phyloP scores from a whole-genome alignment of 2,888 invertebrate genomes.

The Synanthedon vespiformis region DNA sequence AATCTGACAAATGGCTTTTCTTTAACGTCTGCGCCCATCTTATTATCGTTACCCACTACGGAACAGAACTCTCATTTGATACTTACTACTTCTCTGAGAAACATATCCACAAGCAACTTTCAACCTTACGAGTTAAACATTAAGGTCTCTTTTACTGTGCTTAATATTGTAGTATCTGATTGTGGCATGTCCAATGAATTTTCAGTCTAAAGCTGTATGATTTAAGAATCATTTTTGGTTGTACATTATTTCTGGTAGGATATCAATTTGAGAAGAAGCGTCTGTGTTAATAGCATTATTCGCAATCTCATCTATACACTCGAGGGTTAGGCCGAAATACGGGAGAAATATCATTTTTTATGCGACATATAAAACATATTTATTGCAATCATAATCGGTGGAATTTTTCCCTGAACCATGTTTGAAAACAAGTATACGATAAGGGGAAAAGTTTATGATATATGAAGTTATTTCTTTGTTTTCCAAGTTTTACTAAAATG shows the following conservation, averaged over 20 bases:
- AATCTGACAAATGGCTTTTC: slow-evolving; percentile 70
- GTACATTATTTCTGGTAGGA: slow-evolving; percentile 28
- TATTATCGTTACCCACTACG: slow-evolving; percentile 69
- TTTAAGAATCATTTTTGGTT: too few relatives aligned
- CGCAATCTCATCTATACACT: slow-evolving; percentile 71
- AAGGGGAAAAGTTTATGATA: not conserved
- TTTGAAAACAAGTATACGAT: slow-evolving; percentile 20
- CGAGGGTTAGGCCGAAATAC: slow-evolving; percentile 60
- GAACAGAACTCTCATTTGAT: slow-evolving; percentile 65
- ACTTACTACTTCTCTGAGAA: slow-evolving; percentile 41
- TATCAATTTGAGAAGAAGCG: slow-evolving; percentile 71
- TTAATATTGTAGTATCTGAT: too few relatives aligned
- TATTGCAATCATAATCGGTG: slow-evolving; percentile 66
- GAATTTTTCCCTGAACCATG: slow-evolving; percentile 55
- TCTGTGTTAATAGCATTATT: slow-evolving; percentile 71
- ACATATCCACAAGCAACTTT: slow-evolving; percentile 16
- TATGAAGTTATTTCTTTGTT: not conserved
- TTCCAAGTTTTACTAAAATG: too few relatives aligned
- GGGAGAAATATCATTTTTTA: slow-evolving; percentile 64
- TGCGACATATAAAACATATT: slow-evolving; percentile 70
- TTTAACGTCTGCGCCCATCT: slow-evolving; percentile 71
- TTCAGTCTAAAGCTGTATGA: too few relatives aligned
- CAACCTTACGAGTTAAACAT: slow-evolving; percentile 12
- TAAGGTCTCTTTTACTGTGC: slow-evolving; percentile 23
- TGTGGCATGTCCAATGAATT: too few relatives aligned